phyloP scores from a whole-genome alignment of 2,888 invertebrate genomes.

The Dasysyrphus tricinctus region DNA sequence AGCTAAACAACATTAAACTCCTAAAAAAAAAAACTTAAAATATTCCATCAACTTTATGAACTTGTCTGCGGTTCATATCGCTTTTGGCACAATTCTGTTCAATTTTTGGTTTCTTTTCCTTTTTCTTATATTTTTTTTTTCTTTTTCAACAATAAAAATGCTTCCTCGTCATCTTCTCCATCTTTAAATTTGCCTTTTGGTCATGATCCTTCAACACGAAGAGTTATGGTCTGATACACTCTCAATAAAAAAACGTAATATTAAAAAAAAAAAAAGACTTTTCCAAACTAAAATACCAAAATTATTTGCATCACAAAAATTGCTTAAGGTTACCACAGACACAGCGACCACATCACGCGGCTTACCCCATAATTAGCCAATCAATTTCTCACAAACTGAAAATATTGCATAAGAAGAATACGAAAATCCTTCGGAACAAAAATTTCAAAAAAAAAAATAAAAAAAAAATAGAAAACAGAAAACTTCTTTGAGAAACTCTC shows the following conservation, averaged over 20 bases:
- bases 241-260: too few species aligned
- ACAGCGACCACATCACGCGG: constrained; percentile 34
- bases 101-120: constrained; percentile 10
- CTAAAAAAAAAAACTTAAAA: constrained; percentile 54
- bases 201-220: constrained; percentile 60
- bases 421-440: constrained; percentile 9
- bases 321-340: constrained; percentile 63
- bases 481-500: constrained; percentile 63
- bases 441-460: background rate
- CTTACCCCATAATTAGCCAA: constrained; percentile 72
- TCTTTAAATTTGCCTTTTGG: constrained; percentile 40
- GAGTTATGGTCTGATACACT: constrained; percentile 67
- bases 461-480: constrained; percentile 34
- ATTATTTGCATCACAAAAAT: constrained; percentile 71
- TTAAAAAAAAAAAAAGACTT: constrained; percentile 44
- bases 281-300: constrained; percentile 57
- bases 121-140: background rate
- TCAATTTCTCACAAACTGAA: constrained; percentile 63
- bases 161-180: background rate
- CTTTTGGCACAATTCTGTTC: constrained; percentile 63
- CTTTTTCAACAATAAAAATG: background rate
- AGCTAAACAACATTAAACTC: background rate
- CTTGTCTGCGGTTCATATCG: constrained; percentile 68
- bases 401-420: constrained; percentile 19
- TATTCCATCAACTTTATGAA: constrained; percentile 73